Evolutionary conservation across 2,888 invertebrate genomes (phyloP).

Genomic region (Sinelater perroti): DNA sequence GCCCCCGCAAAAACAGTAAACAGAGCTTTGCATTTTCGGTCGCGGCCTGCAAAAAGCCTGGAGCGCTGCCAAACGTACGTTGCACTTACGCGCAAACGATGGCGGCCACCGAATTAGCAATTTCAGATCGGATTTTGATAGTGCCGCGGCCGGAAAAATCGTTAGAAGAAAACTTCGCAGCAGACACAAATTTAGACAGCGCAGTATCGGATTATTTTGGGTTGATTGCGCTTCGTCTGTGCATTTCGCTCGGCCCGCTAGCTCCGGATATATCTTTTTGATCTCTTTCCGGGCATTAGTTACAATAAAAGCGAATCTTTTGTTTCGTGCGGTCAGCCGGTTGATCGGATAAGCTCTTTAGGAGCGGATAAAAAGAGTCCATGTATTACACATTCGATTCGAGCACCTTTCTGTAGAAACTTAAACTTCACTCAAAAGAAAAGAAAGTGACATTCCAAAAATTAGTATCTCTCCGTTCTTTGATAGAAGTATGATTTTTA

Average conservation of each 20-base stretch:
- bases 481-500: not conserved
- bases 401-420: constrained; percentile 5
- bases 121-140: no score
- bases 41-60: constrained; percentile 14
- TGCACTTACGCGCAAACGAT: constrained; percentile 8
- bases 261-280: constrained; percentile 43
- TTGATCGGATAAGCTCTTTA: constrained; percentile 38
- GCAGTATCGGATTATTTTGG: constrained; percentile 35
- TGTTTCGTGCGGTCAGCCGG: constrained; percentile 37
- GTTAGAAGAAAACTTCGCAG: constrained; percentile 22
- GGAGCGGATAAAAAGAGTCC: constrained; percentile 31
- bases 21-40: constrained; percentile 17
- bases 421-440: no score
- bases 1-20: constrained; percentile 13
- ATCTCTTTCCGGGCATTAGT: constrained; percentile 44
- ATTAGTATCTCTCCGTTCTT: no score
- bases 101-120: no score
- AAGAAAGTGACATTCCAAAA: no score
- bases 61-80: constrained; percentile 18
- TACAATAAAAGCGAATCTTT: constrained; percentile 38
- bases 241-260: constrained; percentile 35
- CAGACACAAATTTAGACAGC: constrained; percentile 34
- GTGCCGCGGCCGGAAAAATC: no score
- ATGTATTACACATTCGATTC: constrained; percentile 29
- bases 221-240: constrained; percentile 36